Base-by-base conservation (phyloP, 2,113 vertebrate species). In the Corynorhinus townsendii region DNA sequence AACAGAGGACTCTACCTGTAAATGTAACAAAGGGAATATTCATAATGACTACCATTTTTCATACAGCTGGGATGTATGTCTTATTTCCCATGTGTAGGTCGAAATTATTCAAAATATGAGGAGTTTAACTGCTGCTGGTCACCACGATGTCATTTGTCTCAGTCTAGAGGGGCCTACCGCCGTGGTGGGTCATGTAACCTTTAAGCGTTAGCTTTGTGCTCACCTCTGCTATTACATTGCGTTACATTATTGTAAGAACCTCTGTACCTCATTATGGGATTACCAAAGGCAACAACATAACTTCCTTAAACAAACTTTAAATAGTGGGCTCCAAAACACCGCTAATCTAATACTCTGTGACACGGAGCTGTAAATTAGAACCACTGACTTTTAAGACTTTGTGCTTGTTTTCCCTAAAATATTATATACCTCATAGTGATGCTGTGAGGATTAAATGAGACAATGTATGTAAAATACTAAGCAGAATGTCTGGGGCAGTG, bases 361-460 rank as follows among this genome's bases (percentile, higher is more conserved):
- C 68, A 71, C 24, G 38, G 52, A 79, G 45, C n/a, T 0, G n/a
- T 66, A 45, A 82, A 56, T 43, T 47, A 81, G 86, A 72, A n/a
- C 3, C 26, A 77, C 49, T 15, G 30, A 56, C 33, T 84, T 85
- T 45, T 4, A 45, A n/a, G 35, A 72, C 38, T 59, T 22, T 15
- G 73, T 43, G 59, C 71, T 69, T 40, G 56, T 80, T 90, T 81
- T 47, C 62, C 68, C 35, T 76, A 40, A 72, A 81, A 77, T 52
- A 85, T 10, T 59, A 64, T 38, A 16, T 73, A 89, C 19, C n/a
- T 26, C 56, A 47, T 0, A 45, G 86, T 24, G 91, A 45, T 40
- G 82, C 15, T 30, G 72, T 12, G 73, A 80, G 80, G 83, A 96
- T 96, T 93, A 94, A 91, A 87, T 93, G 82, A 95, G 84, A 88